Percentiles rank a stretch among this genome's conserved stretches.
Evolutionary conservation across 2,113 vertebrate genomes (phyloP).

Genomic region (Rhinogobius similis): DNA sequence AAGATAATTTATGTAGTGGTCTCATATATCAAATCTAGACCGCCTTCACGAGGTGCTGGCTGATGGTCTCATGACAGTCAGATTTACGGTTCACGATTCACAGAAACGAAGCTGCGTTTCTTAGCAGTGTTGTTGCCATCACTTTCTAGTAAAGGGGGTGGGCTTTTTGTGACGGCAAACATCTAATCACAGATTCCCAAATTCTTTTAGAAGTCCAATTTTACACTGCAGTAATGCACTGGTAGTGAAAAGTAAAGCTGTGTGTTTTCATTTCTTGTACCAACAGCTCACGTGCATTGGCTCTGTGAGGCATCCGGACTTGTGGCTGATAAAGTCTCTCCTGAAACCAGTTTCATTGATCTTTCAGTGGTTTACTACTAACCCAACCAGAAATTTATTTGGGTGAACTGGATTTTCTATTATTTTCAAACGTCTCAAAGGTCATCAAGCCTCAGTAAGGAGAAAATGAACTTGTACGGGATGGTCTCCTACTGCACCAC

Average conservation of each 20-base stretch:
- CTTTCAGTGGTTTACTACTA: background rate
- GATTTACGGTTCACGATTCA: conserved; percentile 55
- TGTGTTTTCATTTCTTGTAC: background rate
- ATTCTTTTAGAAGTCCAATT: conserved; percentile 2
- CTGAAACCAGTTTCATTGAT: background rate
- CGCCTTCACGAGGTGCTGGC: conserved; percentile 7
- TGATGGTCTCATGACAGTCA: conserved; percentile 27
- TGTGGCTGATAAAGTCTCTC: background rate
- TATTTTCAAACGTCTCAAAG: background rate
- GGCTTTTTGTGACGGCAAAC: conserved; percentile 24
- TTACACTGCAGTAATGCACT: background rate
- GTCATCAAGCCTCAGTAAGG: background rate
- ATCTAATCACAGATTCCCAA: conserved; percentile 8
- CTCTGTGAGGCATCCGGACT: background rate
- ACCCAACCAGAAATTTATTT: background rate
- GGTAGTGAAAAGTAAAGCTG: background rate
- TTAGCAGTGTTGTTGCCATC: conserved; percentile 61
- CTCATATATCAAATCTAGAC: background rate
- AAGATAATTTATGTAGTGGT: too few species aligned
- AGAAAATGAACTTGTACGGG: background rate
- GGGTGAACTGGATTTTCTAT: background rate
- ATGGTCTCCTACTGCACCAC: background rate
- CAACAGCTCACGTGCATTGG: too few species aligned
- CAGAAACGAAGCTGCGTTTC: conserved; percentile 55
- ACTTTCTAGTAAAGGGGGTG: conserved; percentile 51